phyloP scores from a whole-genome alignment of 2,113 vertebrate genomes.

The Melanerpes formicivorus region DNA sequence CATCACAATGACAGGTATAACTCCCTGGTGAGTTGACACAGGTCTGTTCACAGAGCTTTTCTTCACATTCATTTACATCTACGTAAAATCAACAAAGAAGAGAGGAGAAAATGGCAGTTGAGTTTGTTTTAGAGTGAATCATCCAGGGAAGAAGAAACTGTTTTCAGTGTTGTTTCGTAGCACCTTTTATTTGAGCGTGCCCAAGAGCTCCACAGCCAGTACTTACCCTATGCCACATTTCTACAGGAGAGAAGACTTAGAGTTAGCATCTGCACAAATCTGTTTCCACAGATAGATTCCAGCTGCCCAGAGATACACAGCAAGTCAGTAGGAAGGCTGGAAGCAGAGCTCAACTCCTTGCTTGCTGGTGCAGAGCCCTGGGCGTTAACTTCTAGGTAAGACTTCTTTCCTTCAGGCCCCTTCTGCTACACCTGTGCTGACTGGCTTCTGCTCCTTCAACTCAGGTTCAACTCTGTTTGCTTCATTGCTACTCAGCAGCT shows the following conservation, averaged over 20 bases:
- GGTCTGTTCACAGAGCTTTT: conserved; percentile 85
- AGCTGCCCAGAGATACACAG: conserved; percentile 11
- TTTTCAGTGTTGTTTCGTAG: not conserved
- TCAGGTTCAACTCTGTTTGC: not conserved
- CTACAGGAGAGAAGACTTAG: not conserved
- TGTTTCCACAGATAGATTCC: not conserved
- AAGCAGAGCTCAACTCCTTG: not conserved
- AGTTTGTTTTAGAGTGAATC: not conserved
- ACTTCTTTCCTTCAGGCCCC: not conserved
- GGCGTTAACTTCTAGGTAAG: conserved; percentile 1
- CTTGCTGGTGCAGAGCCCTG: conserved; percentile 13
- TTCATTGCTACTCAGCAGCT: not conserved
- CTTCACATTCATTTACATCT: conserved; percentile 93
- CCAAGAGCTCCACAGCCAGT: not conserved
- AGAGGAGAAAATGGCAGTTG: not conserved
- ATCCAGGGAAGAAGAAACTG: fast-evolving
- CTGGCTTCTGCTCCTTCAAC: not conserved
- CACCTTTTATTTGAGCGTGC: not conserved
- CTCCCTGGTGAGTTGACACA: conserved; percentile 91
- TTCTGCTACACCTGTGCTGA: not conserved
- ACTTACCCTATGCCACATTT: not conserved
- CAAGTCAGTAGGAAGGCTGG: conserved; percentile 1
- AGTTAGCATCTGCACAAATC: not conserved
- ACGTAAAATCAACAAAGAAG: not conserved
- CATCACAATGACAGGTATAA: conserved; percentile 92